Evolutionary conservation across 2,113 vertebrate species (phyloP).

Genomic region (Promerops cafer): DNA sequence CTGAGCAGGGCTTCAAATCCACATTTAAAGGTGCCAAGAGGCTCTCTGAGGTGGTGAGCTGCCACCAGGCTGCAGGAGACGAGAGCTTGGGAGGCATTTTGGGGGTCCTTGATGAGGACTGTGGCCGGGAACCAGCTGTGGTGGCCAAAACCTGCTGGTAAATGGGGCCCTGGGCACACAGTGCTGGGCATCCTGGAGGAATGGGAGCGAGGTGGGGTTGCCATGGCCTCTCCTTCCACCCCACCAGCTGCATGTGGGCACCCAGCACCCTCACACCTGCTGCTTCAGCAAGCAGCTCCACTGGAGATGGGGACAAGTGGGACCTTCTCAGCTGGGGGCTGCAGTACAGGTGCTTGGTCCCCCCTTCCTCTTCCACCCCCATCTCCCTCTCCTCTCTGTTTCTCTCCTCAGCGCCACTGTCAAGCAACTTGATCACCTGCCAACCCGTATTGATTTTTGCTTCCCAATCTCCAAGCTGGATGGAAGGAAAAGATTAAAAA

Average conservation of each 20-base stretch:
- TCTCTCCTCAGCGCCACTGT: conserved; percentile 67
- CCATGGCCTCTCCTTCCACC: background rate
- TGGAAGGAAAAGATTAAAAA: conserved; percentile 99
- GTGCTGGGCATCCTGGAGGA: background rate
- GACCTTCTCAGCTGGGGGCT: conserved; percentile 29
- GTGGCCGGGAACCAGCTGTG: background rate
- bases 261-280: conserved; percentile 67
- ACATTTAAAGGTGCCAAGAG: background rate
- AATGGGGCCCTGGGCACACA: background rate
- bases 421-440: conserved; percentile 94
- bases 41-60: background rate
- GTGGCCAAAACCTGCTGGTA: background rate
- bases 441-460: conserved; percentile 98
- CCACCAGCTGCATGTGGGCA: conserved; percentile 58
- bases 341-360: conserved; percentile 70
- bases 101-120: background rate
- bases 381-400: background rate
- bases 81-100: fast-evolving
- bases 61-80: background rate
- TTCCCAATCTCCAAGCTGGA: conserved; percentile 97
- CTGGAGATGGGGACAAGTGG: conserved; percentile 70
- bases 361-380: background rate
- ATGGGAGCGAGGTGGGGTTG: background rate
- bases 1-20: background rate
- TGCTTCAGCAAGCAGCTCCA: conserved; percentile 60